Percentiles rank a stretch among this genome's conserved stretches.
These are phyloP conservation scores for Drosophila melanica DNA, from an alignment of 1,140 invertebrate genomes.

Conservation along the genomic window DNA sequence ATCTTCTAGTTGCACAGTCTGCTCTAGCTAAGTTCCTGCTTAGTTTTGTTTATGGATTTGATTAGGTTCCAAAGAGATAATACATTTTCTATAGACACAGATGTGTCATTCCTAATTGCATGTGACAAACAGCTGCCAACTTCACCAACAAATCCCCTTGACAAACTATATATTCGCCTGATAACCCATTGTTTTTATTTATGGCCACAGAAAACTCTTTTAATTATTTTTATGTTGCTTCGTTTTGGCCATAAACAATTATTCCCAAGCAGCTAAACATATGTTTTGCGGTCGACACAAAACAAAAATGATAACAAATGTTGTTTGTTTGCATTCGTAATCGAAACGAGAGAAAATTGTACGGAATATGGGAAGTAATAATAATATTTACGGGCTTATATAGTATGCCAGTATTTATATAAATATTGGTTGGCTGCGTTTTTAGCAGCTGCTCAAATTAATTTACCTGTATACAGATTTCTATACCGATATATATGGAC, in stretches of 20 bases:
- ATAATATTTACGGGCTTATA: constrained; percentile 23
- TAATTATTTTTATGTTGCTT: constrained; percentile 3
- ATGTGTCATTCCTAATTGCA: constrained; percentile 1
- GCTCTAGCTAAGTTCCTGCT: neutral
- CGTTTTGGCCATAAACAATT: constrained; percentile 2
- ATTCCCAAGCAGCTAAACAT: constrained; percentile 9
- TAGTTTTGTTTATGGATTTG: neutral
- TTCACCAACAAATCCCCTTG: neutral
- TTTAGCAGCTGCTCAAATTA: constrained; percentile 16
- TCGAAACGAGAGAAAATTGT: constrained; percentile 10
- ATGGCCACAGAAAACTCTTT: neutral
- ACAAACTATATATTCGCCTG: neutral
- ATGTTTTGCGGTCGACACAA: constrained; percentile 23
- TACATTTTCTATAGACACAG: constrained; percentile 3
- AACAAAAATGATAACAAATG: constrained; percentile 26
- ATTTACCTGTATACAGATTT: neutral
- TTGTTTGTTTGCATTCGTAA: constrained; percentile 23
- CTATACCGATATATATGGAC: neutral
- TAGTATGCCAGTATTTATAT: neutral
- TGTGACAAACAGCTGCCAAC: constrained; percentile 9
- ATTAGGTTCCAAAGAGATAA: neutral
- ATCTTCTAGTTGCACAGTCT: neutral
- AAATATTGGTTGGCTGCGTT: neutral
- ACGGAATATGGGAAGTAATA: constrained; percentile 10
- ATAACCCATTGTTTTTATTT: constrained; percentile 19